Evolutionary conservation across 2,888 invertebrate species (phyloP).

Genomic region (Odontocerum albicorne): DNA sequence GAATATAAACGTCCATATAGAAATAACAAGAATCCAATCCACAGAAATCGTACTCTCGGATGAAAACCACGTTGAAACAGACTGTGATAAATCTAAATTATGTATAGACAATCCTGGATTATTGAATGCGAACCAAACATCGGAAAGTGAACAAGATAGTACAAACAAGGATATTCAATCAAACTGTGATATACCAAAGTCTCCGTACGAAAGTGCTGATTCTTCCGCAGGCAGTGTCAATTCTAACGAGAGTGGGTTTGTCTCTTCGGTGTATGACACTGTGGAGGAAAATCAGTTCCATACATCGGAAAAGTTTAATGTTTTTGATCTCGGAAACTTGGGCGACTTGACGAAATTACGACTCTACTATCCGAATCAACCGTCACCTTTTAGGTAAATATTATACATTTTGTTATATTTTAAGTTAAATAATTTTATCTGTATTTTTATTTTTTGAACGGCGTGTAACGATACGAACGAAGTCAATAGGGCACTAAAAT

Average conservation of each 20-base stretch:
- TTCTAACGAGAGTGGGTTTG: conserved; percentile 34
- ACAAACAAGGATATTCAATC: conserved; percentile 6
- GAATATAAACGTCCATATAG: conserved; percentile 25
- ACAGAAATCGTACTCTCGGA: conserved; percentile 10
- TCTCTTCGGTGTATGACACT: conserved; percentile 29
- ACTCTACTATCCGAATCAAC: conserved; percentile 49
- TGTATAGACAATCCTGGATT: neutral
- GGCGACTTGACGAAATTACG: conserved; percentile 53
- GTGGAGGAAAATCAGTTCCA: conserved; percentile 15
- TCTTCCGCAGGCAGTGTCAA: conserved; percentile 32
- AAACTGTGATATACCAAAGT: conserved; percentile 16
- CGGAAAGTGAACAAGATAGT: conserved; percentile 6
- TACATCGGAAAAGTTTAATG: conserved; percentile 45
- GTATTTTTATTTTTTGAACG: no score
- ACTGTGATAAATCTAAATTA: neutral
- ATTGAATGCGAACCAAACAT: neutral
- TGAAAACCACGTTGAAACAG: conserved; percentile 1
- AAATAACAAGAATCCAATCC: conserved; percentile 30
- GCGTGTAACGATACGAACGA: no score
- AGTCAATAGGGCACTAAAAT: no score
- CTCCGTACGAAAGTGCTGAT: conserved; percentile 35
- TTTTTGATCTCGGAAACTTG: conserved; percentile 57
- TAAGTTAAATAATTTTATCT: no score
- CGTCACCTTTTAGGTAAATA: conserved; percentile 56
- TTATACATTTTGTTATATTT: no score